These are phyloP conservation scores for Aquatica leii DNA, from an alignment of 2,888 invertebrate genomes.

Conservation along the genomic window DNA sequence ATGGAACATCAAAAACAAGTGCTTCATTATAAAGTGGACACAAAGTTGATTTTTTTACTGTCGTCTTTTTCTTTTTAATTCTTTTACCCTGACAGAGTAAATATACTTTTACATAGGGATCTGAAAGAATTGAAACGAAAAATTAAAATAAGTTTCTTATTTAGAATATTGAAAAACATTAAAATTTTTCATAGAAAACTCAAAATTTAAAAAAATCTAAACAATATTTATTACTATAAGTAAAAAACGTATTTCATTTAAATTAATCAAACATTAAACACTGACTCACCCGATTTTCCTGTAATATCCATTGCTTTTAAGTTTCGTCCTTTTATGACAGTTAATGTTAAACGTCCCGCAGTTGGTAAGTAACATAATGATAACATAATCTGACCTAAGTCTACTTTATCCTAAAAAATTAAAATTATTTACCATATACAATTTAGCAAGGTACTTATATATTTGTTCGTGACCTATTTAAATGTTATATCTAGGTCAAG, in stretches of 20 bases:
- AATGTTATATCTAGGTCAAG: not conserved
- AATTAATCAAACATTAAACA: not conserved
- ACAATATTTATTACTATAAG: too few relatives aligned
- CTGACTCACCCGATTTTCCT: conserved; percentile 81
- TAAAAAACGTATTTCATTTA: too few relatives aligned
- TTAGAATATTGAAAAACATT: not conserved
- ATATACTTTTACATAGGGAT: conserved; percentile 94
- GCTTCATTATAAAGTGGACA: conserved; percentile 94
- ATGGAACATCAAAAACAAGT: conserved; percentile 89
- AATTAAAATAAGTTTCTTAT: conserved; percentile 1
- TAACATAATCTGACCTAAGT: conserved; percentile 90
- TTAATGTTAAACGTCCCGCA: conserved; percentile 88
- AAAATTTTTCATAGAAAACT: too few relatives aligned
- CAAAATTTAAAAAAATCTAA: not conserved
- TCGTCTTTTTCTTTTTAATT: conserved; percentile 93
- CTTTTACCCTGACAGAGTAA: conserved; percentile 87
- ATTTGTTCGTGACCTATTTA: conserved; percentile 6
- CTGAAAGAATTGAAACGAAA: conserved; percentile 62
- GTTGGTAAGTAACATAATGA: conserved; percentile 91
- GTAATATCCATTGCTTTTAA: conserved; percentile 94
- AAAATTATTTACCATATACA: too few relatives aligned
- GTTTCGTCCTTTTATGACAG: conserved; percentile 90
- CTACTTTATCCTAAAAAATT: conserved; percentile 79
- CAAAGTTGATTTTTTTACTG: conserved; percentile 85
- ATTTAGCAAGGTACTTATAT: too few relatives aligned